Conservation (phyloP, 2,888 invertebrate genomes). For the Xylota segnis region DNA sequence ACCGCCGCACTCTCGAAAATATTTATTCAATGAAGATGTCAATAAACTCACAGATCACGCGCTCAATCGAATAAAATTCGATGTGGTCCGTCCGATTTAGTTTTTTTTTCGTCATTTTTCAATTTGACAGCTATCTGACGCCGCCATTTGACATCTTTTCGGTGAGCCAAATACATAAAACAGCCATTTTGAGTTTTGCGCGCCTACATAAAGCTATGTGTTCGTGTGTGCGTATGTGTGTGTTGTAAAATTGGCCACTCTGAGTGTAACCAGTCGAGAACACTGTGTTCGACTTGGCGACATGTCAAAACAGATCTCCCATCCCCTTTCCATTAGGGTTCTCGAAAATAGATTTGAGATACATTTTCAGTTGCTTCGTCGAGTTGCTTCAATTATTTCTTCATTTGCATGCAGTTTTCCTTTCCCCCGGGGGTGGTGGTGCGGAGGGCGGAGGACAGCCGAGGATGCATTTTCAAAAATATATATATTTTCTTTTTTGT, state of each 20-base stretch:
- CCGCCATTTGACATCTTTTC: slow-evolving; percentile 2
- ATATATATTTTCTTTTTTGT: not conserved
- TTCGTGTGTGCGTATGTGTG: not conserved
- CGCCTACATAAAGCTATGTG: not conserved
- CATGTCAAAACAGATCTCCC: slow-evolving; percentile 53
- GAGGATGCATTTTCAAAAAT: not conserved
- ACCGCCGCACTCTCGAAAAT: slow-evolving; percentile 25
- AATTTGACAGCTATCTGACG: slow-evolving; percentile 19
- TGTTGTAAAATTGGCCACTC: slow-evolving; percentile 38
- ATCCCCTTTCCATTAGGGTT: slow-evolving; percentile 45
- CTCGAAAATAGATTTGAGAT: slow-evolving; percentile 55
- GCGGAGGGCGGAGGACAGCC: not conserved
- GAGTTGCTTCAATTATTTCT: slow-evolving; percentile 12
- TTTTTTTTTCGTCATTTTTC: slow-evolving; percentile 6
- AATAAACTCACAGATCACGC: slow-evolving; percentile 44
- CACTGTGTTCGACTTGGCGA: slow-evolving; percentile 60
- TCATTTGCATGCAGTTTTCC: slow-evolving; percentile 21
- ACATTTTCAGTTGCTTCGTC: slow-evolving; percentile 23
- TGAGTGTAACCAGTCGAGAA: slow-evolving; percentile 34
- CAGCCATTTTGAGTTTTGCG: not conserved
- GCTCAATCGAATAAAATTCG: slow-evolving; percentile 27
- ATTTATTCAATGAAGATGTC: slow-evolving; percentile 58
- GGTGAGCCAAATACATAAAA: slow-evolving; percentile 3
- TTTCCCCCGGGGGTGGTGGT: not conserved
- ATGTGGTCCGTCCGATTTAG: slow-evolving; percentile 10